A percentile compares a stretch with the other conserved stretches of the same genome.
phyloP scores from a whole-genome alignment of 2,888 invertebrate genomes.

The Chironomus riparius region DNA sequence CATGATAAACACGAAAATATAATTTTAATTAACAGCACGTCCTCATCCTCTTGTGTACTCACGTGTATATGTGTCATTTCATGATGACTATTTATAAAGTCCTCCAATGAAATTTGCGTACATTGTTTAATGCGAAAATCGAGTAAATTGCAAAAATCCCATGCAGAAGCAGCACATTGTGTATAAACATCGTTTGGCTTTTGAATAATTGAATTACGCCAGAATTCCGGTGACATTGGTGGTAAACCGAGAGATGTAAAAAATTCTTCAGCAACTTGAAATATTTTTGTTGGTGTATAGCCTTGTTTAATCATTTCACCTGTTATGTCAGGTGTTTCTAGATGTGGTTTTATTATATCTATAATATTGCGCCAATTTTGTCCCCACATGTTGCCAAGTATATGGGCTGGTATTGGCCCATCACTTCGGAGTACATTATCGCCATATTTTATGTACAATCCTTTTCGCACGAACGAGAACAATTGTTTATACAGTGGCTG shows the following conservation, averaged over 20 bases:
- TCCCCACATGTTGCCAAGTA: conserved; percentile 79
- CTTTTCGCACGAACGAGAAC: conserved; percentile 70
- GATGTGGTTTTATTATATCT: conserved; percentile 64
- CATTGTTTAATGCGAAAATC: conserved; percentile 80
- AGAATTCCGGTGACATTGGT: conserved; percentile 74
- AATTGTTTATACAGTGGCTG: conserved; percentile 71
- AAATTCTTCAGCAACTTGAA: conserved; percentile 75
- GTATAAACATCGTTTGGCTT: conserved; percentile 58
- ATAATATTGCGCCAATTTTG: conserved; percentile 72
- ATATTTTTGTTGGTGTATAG: conserved; percentile 66
- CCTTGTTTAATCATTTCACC: conserved; percentile 66
- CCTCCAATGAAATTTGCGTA: conserved; percentile 67
- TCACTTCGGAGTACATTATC: conserved; percentile 49
- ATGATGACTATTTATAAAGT: conserved; percentile 67
- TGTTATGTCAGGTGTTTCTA: conserved; percentile 62
- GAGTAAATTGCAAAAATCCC: conserved; percentile 16
- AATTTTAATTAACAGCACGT: too few species aligned
- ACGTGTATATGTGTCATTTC: conserved; percentile 65
- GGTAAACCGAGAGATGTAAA: conserved; percentile 71
- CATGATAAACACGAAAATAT: too few species aligned
- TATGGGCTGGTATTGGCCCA: conserved; percentile 76
- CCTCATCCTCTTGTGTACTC: background rate
- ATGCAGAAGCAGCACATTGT: conserved; percentile 52
- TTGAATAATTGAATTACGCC: conserved; percentile 71
- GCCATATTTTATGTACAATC: conserved; percentile 56